A percentile compares a stretch with the other conserved stretches of the same genome.
phyloP scores from a whole-genome alignment of 53 echinoderm and acorn worm genomes.

The Paelopatides confundens region DNA sequence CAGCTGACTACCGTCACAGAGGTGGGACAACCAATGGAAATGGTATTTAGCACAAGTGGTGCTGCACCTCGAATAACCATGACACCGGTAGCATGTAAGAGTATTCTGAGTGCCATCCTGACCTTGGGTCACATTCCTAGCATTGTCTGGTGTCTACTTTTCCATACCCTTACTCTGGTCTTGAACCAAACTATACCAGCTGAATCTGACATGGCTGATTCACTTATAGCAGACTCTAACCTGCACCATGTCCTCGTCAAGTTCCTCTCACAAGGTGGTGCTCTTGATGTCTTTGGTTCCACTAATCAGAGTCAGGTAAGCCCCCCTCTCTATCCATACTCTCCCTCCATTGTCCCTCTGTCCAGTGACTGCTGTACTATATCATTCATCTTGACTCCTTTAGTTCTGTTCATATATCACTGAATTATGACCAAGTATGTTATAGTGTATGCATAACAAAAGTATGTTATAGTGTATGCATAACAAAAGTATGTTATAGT shows the following conservation, averaged over 20 bases:
- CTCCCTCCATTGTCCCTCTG: too few relatives aligned
- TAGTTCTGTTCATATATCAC: too few relatives aligned
- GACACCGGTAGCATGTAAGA: conserved; percentile 73
- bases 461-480: too few relatives aligned
- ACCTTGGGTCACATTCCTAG: conserved; percentile 79
- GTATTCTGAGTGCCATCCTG: conserved; percentile 77
- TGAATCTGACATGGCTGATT: conserved; percentile 58
- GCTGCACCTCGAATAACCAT: conserved; percentile 83
- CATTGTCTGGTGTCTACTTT: conserved; percentile 92
- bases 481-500: conserved; percentile 85
- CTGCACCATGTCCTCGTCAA: conserved; percentile 82
- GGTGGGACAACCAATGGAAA: conserved; percentile 65
- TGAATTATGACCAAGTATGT: too few relatives aligned
- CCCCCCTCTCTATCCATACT: too few relatives aligned
- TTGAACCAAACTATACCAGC: conserved; percentile 74
- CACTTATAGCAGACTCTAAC: conserved; percentile 80
- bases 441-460: conserved; percentile 87
- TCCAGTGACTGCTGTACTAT: too few relatives aligned
- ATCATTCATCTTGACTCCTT: too few relatives aligned
- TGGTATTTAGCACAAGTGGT: conserved; percentile 66
- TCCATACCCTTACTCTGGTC: conserved; percentile 82
- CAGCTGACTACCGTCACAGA: conserved; percentile 60
- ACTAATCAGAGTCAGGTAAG: conserved; percentile 81
- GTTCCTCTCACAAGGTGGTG: conserved; percentile 85
- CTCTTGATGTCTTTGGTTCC: conserved; percentile 80